These are phyloP conservation scores for Bolinopsis microptera DNA, from an alignment of 37 sponge, comb jelly and placozoan species.

Conservation along the genomic window DNA sequence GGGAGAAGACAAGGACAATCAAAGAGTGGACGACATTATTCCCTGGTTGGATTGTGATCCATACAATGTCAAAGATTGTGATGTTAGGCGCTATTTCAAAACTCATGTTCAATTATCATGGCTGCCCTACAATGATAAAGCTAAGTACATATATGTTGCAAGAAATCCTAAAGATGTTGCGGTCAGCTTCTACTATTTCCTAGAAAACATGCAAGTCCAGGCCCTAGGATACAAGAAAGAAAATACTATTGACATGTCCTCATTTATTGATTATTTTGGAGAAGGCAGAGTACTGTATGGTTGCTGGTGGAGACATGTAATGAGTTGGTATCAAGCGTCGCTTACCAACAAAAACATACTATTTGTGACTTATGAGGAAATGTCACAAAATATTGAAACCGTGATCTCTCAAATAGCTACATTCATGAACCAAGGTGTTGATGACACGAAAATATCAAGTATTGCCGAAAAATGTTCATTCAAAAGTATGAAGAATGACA, in stretches of 20 bases:
- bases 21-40: neutral
- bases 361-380: slow-evolving; percentile 48
- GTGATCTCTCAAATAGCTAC: neutral
- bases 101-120: slow-evolving; percentile 59
- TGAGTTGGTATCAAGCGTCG: slow-evolving; percentile 29
- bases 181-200: slow-evolving; percentile 42
- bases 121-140: neutral
- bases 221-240: neutral
- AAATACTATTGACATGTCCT: neutral
- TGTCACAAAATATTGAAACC: neutral
- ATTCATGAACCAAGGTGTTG: neutral
- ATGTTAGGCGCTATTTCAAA: neutral
- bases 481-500: slow-evolving; percentile 1
- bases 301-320: slow-evolving; percentile 39
- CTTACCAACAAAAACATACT: neutral
- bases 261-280: neutral
- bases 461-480: slow-evolving; percentile 14
- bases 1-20: neutral
- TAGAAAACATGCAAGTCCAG: slow-evolving; percentile 4
- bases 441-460: neutral
- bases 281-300: slow-evolving; percentile 32
- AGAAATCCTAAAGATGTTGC: slow-evolving; percentile 64
- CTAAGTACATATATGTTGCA: slow-evolving; percentile 53
- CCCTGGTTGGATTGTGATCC: slow-evolving; percentile 63
- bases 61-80: neutral